Conservation (phyloP, 2,797 vertebrate genomes). For the Rhodeus uyekii region DNA sequence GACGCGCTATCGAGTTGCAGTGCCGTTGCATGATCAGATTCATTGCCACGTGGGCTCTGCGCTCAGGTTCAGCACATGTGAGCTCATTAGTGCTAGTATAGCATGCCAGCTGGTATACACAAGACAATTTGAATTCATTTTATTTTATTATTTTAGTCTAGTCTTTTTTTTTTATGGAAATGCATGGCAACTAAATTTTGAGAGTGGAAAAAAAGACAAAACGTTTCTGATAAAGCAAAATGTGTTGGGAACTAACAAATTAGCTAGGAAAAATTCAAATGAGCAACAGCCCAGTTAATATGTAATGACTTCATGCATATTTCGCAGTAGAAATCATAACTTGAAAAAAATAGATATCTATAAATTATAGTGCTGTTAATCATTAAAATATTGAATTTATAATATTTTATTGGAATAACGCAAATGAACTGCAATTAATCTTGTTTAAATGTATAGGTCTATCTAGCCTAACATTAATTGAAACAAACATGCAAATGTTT, state of each 20-base stretch:
- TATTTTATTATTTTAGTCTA: neutral
- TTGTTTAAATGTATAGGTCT: neutral
- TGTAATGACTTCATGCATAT: neutral
- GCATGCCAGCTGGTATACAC: neutral
- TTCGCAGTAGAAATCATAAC: neutral
- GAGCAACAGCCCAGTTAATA: neutral
- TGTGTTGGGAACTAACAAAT: neutral
- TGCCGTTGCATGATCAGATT: slow-evolving; percentile 39
- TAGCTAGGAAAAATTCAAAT: neutral
- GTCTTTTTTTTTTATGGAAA: slow-evolving; percentile 3
- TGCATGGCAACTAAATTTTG: neutral
- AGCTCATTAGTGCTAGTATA: slow-evolving; percentile 12
- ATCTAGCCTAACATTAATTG: neutral
- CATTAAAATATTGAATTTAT: neutral
- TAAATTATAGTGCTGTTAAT: neutral
- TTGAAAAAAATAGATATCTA: neutral
- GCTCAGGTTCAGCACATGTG: slow-evolving; percentile 41
- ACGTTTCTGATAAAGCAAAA: neutral
- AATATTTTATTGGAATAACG: neutral
- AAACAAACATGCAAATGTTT: no score
- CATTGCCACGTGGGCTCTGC: slow-evolving; percentile 11
- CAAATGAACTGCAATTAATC: neutral
- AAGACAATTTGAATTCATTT: neutral
- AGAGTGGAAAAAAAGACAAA: neutral
- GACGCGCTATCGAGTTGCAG: slow-evolving; percentile 69